Base-by-base conservation (phyloP, 1,140 invertebrate genomes). In the Telenomus remus region DNA sequence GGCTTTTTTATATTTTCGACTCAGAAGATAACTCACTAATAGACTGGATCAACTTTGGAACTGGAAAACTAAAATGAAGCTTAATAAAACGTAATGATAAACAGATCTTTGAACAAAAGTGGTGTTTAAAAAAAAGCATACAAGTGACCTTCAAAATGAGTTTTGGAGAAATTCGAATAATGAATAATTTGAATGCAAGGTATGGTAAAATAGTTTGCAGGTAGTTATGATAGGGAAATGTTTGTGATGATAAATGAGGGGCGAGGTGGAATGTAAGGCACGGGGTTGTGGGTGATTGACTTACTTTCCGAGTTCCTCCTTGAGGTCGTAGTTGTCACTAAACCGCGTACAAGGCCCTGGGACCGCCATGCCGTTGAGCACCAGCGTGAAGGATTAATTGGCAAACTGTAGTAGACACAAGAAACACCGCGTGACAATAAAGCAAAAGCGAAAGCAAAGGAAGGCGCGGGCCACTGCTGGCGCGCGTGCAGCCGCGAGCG, bases 261-360 rank as follows among this genome's bases (percentile, higher is more conserved):
- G 43, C 3, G 39, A n/a, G 6, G 39, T 13, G 6, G 4, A 7
- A 14, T 44, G 8, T 12, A 2, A 3, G 43, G 13, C 43, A 8
- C 5, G 34, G 5, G 3, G n/a, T 44, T 3, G 12, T 12, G 12
- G 43, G 43, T 12, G 43, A 13, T 39, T 7, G 43, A 96, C 96
- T 95, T 93, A 98, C 96, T 99, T 99, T 89, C 98, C 98, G 82
- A 99, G 92, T 91, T 99, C 98, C 90, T 99, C 98, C 91, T 99
- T 99, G 75, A 99, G 93, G 84, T 99, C 98, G 90, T 99, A 99
- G 90, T 99, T 99, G 90, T 99, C 98, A 89, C 95, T 98, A 91
- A 99, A 99, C 87, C 95, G 91, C 85, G 95, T 96, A 91, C 94
- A 94, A 81, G 89, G 86, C 85, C 91, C 92, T 86, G 90, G 91